A percentile compares a stretch with the other conserved stretches of the same genome.
These are phyloP conservation scores for Megalops atlanticus DNA, from an alignment of 2,113 vertebrate species.

Conservation along the genomic window DNA sequence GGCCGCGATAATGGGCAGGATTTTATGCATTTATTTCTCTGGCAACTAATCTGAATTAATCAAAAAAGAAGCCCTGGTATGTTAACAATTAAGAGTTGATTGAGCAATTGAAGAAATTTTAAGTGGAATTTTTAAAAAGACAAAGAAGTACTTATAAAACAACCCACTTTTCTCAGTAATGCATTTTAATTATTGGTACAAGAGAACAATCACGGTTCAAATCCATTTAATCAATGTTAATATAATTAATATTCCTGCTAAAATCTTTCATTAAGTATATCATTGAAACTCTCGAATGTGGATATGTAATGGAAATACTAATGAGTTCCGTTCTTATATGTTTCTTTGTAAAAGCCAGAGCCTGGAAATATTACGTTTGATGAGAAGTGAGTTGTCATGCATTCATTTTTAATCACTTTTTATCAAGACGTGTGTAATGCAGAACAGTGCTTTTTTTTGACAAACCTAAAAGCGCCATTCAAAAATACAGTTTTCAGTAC, in stretches of 20 bases:
- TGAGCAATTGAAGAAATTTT: slow-evolving; percentile 34
- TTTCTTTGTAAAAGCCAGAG: slow-evolving; percentile 26
- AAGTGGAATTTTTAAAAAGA: no score
- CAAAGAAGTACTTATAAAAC: slow-evolving; percentile 25
- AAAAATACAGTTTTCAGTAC: not conserved
- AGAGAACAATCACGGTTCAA: slow-evolving; percentile 30
- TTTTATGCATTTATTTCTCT: slow-evolving; percentile 3
- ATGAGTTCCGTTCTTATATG: slow-evolving; percentile 30
- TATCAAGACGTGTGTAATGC: not conserved
- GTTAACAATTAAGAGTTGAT: slow-evolving; percentile 30
- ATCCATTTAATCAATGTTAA: slow-evolving; percentile 42
- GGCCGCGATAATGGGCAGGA: not conserved
- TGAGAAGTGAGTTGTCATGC: slow-evolving; percentile 5
- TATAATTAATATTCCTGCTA: slow-evolving; percentile 37
- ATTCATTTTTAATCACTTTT: not conserved
- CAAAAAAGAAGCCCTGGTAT: not conserved
- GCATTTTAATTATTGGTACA: slow-evolving; percentile 40
- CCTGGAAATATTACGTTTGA: slow-evolving; percentile 31
- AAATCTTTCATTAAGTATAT: slow-evolving; percentile 44
- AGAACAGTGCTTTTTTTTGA: no score
- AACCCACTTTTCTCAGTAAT: slow-evolving; percentile 32
- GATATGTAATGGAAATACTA: slow-evolving; percentile 18
- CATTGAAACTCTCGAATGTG: slow-evolving; percentile 29
- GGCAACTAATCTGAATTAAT: slow-evolving; percentile 18
- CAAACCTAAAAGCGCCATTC: not conserved